These are phyloP conservation scores for Habroteleia sp. DNA, from an alignment of 2,888 invertebrate species.

Conservation along the genomic window DNA sequence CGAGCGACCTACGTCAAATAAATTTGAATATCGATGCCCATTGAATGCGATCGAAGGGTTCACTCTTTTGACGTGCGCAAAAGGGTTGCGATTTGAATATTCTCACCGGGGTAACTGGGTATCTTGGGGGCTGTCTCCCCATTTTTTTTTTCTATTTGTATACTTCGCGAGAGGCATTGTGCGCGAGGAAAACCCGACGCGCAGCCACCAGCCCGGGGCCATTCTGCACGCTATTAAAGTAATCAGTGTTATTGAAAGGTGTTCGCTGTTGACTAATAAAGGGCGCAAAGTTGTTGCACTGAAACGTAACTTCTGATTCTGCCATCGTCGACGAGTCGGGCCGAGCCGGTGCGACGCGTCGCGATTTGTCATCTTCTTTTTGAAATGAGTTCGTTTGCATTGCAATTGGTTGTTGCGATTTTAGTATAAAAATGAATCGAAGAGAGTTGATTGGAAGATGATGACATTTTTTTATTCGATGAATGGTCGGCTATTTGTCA, in stretches of 20 bases:
- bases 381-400: too few relatives aligned
- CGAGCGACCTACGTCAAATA: conserved; percentile 77
- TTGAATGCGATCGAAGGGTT: conserved; percentile 81
- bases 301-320: conserved; percentile 30
- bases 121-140: conserved; percentile 72
- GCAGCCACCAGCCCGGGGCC: conserved; percentile 78
- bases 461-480: too few relatives aligned
- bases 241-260: conserved; percentile 79
- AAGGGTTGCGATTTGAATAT: conserved; percentile 81
- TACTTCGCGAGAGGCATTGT: conserved; percentile 77
- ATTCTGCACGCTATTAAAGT: conserved; percentile 79
- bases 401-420: too few relatives aligned
- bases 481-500: too few relatives aligned
- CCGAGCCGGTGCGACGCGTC: too few relatives aligned
- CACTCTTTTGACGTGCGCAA: conserved; percentile 70
- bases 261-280: conserved; percentile 74
- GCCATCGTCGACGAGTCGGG: too few relatives aligned
- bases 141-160: conserved; percentile 77
- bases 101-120: conserved; percentile 80
- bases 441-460: too few relatives aligned
- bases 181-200: conserved; percentile 78
- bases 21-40: conserved; percentile 82
- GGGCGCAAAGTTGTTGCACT: conserved; percentile 50
- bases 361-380: too few relatives aligned
- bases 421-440: too few relatives aligned